phyloP scores from a whole-genome alignment of 2,113 vertebrate species.

The Syngnathus floridae region DNA sequence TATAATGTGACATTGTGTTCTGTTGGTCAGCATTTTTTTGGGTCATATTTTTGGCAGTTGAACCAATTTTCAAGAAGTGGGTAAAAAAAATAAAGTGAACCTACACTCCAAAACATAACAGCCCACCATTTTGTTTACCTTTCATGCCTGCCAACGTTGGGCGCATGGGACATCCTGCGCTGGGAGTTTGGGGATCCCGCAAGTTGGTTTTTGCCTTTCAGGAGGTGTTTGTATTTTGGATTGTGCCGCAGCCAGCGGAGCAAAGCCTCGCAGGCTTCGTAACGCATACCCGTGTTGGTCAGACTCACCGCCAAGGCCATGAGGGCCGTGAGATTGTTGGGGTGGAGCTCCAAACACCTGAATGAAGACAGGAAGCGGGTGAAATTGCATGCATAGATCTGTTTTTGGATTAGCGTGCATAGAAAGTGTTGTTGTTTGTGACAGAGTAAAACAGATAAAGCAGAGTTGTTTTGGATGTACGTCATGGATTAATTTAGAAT shows the following conservation, averaged over 20 bases:
- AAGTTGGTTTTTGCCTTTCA: constrained; percentile 74
- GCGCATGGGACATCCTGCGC: constrained; percentile 76
- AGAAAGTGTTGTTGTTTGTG: background rate
- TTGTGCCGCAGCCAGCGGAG: constrained; percentile 90
- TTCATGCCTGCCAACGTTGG: constrained; percentile 48
- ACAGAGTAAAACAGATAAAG: background rate
- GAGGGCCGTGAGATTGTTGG: constrained; percentile 88
- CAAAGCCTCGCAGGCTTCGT: constrained; percentile 87
- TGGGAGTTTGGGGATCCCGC: constrained; percentile 80
- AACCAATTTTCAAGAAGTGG: no score
- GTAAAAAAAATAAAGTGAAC: background rate
- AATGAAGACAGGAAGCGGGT: constrained; percentile 35
- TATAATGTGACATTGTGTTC: background rate
- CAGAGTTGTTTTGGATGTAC: constrained; percentile 9
- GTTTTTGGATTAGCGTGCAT: background rate
- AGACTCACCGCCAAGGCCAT: constrained; percentile 96
- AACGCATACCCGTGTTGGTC: constrained; percentile 90
- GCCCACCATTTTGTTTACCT: constrained; percentile 29
- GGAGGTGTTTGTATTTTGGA: constrained; percentile 87
- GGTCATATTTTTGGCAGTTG: no score
- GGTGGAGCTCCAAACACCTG: constrained; percentile 96
- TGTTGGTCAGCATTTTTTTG: no score
- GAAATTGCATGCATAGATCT: background rate
- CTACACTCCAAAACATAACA: background rate
- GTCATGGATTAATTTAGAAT: constrained; percentile 35